Base-by-base conservation (phyloP, 2,797 vertebrate genomes). In the Pelochelys cantorii region DNA sequence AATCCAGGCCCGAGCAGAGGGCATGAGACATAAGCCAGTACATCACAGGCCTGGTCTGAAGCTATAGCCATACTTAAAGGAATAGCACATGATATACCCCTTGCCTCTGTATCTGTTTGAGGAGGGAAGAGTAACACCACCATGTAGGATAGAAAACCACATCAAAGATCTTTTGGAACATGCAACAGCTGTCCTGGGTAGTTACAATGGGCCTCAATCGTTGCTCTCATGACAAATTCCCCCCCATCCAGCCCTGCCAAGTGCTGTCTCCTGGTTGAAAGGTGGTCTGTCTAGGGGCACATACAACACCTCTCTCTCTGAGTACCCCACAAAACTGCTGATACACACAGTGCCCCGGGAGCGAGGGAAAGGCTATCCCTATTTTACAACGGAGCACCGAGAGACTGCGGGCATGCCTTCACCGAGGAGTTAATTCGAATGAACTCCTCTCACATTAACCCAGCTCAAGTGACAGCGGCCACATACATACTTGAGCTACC, bases 191-290 rank as follows among this genome's bases (percentile, higher is more conserved):
- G 83, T 11, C 1, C 0, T 53, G 83, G 94, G 81, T 11, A 3
- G 1, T 3, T 48, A 25, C 74, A 48, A 52, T 15, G 65, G 25
- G 18, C n/a, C 85, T 55, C 3, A 10, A 8, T 22, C 2, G 15
- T 65, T 86, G 31, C 8, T 74, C 34, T 15, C 71, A 0, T 1
- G 34, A 23, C 2, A 2, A 59, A 52, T 17, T 59, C 48, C 22
- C 71, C 23, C 13, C 29, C 29, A 6, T 27, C 12, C 13, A 2
- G 2, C 27, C 29, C 29, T 2, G 27, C 56, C 0, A 0, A 52
- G 17, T 12, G 56, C 48, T 13, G 83, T 57, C 25, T 31, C 68
- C 75, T 12, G 81, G 71, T 77, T 25, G 0, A 79, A 56, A 48
- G 10, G 60, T 90, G 74, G 5, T 11, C 25, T 2, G 3, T 1